A percentile compares a stretch with the other conserved stretches of the same genome.
These are phyloP conservation scores for Parnassius apollo DNA, from an alignment of 2,888 invertebrate genomes.

Conservation along the genomic window DNA sequence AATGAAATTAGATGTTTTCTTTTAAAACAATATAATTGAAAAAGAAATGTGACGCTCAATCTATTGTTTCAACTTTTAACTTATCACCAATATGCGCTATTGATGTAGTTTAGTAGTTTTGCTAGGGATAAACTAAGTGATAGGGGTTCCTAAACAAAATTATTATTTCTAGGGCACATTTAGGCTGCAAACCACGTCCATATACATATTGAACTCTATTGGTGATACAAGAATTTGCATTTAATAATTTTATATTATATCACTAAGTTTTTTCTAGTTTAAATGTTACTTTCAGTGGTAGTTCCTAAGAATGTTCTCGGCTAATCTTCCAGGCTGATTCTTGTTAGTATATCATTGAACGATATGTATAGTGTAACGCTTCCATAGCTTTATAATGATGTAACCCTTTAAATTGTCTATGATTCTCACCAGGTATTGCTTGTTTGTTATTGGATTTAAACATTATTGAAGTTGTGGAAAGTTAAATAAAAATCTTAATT, in stretches of 20 bases:
- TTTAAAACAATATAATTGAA: too few relatives aligned
- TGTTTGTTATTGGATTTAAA: too few relatives aligned
- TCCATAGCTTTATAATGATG: too few relatives aligned
- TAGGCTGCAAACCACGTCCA: conserved; percentile 22
- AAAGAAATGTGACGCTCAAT: conserved; percentile 8
- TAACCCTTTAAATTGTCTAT: too few relatives aligned
- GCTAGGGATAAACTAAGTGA: conserved; percentile 12
- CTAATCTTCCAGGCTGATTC: conserved; percentile 34
- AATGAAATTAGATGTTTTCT: too few relatives aligned
- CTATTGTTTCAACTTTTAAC: neutral
- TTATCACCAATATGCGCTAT: neutral
- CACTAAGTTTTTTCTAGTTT: conserved; percentile 31
- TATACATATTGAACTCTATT: conserved; percentile 7
- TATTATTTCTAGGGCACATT: conserved; percentile 14
- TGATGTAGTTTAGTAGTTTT: conserved; percentile 12
- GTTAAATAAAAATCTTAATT: too few relatives aligned
- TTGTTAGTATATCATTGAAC: too few relatives aligned
- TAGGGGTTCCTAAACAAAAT: conserved; percentile 21
- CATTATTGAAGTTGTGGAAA: too few relatives aligned
- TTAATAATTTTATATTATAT: conserved; percentile 34
- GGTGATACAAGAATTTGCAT: conserved; percentile 22
- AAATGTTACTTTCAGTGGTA: conserved; percentile 31
- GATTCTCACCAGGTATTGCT: too few relatives aligned
- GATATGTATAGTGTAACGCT: too few relatives aligned
- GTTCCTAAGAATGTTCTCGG: conserved; percentile 50